These are phyloP conservation scores for Epinephelus awoara DNA, from an alignment of 2,797 vertebrate species.

Conservation along the genomic window DNA sequence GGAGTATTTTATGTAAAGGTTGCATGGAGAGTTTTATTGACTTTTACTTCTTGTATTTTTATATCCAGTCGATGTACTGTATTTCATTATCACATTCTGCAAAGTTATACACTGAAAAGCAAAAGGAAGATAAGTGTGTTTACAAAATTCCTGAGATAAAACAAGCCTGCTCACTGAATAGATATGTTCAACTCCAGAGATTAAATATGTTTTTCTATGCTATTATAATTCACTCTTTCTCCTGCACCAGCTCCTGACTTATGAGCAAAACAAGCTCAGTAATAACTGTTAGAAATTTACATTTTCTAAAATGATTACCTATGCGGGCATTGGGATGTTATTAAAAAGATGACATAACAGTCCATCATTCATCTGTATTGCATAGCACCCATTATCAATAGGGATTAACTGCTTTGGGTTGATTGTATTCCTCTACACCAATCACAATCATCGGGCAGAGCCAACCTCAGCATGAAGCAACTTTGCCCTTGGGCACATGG, in stretches of 20 bases:
- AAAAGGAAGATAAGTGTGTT: background rate
- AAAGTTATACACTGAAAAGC: slow-evolving; percentile 12
- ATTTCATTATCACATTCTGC: slow-evolving; percentile 1
- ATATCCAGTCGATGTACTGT: slow-evolving; percentile 1
- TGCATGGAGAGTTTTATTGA: background rate
- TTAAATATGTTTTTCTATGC: background rate
- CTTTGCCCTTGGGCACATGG: too few relatives aligned
- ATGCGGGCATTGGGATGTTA: background rate
- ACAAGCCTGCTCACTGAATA: background rate
- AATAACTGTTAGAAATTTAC: background rate
- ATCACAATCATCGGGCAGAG: too few relatives aligned
- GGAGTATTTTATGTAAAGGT: slow-evolving; percentile 26
- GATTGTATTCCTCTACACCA: too few relatives aligned
- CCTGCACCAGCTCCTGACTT: background rate
- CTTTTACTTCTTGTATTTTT: slow-evolving; percentile 19
- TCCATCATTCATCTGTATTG: background rate
- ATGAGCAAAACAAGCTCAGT: slow-evolving; percentile 2
- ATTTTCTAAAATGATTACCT: background rate
- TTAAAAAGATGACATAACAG: background rate
- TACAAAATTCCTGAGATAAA: slow-evolving; percentile 10
- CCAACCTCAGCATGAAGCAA: too few relatives aligned
- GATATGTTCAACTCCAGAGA: slow-evolving; percentile 15
- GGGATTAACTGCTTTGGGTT: too few relatives aligned
- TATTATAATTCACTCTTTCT: background rate
- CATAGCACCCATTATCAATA: too few relatives aligned